Conservation (phyloP, 2,797 vertebrate species). For the Brachyrhaphis roseni region DNA sequence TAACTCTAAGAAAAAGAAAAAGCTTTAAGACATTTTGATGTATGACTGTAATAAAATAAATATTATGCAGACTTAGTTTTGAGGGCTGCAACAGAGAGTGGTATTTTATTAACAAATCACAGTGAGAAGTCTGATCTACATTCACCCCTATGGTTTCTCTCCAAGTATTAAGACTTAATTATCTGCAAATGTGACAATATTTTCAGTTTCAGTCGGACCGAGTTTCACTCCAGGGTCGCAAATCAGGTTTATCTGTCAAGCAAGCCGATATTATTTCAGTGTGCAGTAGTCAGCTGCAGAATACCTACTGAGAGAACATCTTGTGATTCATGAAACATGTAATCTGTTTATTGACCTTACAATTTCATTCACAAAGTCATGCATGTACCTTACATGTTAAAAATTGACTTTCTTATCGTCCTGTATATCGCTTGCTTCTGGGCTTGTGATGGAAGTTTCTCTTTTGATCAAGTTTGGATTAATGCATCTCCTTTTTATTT, state of each 20-base stretch:
- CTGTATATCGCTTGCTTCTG: not conserved
- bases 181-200: slow-evolving; percentile 4
- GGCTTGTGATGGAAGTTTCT: not conserved
- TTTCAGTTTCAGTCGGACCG: not conserved
- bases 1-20: not conserved
- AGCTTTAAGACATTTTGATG: slow-evolving; percentile 4
- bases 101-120: slow-evolving; percentile 2
- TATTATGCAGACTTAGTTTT: not conserved
- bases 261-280: not conserved
- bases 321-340: slow-evolving; percentile 5
- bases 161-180: not conserved
- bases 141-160: not conserved
- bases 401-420: slow-evolving; percentile 22
- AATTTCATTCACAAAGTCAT: slow-evolving; percentile 33
- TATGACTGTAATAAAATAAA: not conserved
- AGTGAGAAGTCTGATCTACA: not conserved
- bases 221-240: not conserved
- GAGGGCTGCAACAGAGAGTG: not conserved
- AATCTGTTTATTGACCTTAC: slow-evolving; percentile 32
- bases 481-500: not conserved
- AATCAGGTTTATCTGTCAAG: not conserved
- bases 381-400: slow-evolving; percentile 27
- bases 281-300: not conserved
- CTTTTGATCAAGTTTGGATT: not conserved
- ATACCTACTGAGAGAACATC: not conserved